A percentile compares a stretch with the other conserved stretches of the same genome.
These are phyloP conservation scores for Sipha flava DNA, from an alignment of 1,140 invertebrate genomes.

Conservation along the genomic window DNA sequence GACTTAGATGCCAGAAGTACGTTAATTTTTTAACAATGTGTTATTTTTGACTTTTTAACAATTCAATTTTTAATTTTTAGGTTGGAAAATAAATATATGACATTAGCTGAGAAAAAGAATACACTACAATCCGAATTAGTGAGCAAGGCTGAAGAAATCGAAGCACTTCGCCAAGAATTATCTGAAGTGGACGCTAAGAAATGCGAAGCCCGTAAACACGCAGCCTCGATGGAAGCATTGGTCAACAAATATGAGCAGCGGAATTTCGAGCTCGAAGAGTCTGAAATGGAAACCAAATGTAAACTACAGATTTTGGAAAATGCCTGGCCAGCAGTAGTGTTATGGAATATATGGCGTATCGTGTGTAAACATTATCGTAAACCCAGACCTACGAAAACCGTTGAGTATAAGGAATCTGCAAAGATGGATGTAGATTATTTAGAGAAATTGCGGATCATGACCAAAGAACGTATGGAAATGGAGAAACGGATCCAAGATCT, in stretches of 20 bases:
- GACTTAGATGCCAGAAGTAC: constrained; percentile 45
- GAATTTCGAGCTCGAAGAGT: constrained; percentile 50
- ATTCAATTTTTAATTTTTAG: constrained; percentile 34
- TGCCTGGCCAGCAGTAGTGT: constrained; percentile 55
- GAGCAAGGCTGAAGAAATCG: constrained; percentile 34
- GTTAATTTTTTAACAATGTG: background rate
- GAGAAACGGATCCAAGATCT: constrained; percentile 40
- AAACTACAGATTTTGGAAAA: constrained; percentile 54
- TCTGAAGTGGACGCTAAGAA: constrained; percentile 37
- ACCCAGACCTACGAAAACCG: background rate
- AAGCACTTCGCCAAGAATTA: constrained; percentile 33
- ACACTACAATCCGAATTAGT: constrained; percentile 38
- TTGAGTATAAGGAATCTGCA: background rate
- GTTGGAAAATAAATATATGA: constrained; percentile 38
- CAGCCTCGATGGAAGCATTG: constrained; percentile 36
- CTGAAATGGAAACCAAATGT: constrained; percentile 51
- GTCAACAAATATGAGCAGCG: constrained; percentile 49
- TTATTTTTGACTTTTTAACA: background rate
- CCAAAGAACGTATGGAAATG: constrained; percentile 25
- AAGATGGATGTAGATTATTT: background rate
- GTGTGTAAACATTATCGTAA: constrained; percentile 32
- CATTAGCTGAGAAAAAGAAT: constrained; percentile 39
- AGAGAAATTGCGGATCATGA: constrained; percentile 1
- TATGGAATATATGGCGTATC: constrained; percentile 51
- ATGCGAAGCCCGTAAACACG: constrained; percentile 36